Conservation (phyloP, 2,113 vertebrate species). For the Benitochromis conjunctus region DNA sequence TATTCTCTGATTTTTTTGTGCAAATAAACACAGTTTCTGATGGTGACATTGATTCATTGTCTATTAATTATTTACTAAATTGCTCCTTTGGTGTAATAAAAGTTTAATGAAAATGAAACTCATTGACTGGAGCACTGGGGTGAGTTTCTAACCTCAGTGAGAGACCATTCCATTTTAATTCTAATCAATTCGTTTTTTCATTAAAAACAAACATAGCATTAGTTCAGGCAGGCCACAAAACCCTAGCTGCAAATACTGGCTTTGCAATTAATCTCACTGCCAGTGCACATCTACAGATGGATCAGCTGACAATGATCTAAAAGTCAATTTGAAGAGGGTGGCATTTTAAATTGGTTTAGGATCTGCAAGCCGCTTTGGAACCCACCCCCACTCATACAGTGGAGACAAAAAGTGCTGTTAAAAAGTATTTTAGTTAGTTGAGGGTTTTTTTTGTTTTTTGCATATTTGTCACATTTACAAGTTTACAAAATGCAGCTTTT, state of each 20-base stretch:
- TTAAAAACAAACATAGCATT: not conserved
- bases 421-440: not conserved
- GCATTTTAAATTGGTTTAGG: not conserved
- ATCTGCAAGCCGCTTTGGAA: not conserved
- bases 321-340: not conserved
- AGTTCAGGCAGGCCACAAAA: not conserved
- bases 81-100: not conserved
- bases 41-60: not conserved
- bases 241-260: not conserved
- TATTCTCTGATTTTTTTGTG: not conserved
- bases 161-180: not conserved
- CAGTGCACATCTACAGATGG: not conserved
- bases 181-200: not conserved
- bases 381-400: not conserved
- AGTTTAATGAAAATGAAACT: conserved; percentile 6
- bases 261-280: not conserved
- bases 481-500: not conserved
- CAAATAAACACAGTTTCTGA: not conserved
- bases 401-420: not conserved
- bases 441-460: not conserved
- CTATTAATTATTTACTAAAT: not conserved
- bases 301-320: not conserved
- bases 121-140: not conserved
- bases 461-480: not conserved
- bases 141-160: not conserved